Evolutionary conservation across 2,797 vertebrate species (phyloP), one percentile per base, ranked within the genome.

Genomic region (Balearica regulorum): DNA sequence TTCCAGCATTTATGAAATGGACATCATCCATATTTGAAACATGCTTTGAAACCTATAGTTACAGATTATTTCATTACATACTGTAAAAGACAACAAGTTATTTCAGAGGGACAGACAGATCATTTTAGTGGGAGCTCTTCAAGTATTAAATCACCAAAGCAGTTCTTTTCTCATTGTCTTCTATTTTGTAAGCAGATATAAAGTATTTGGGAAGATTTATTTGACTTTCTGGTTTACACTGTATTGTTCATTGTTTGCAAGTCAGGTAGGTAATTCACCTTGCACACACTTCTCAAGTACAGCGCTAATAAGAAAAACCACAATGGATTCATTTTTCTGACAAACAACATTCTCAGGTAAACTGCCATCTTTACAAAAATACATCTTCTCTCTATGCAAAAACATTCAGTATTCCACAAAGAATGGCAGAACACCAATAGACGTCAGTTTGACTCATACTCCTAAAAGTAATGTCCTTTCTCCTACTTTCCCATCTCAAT

Each of bases 231-330:
- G n/a, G 20, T 20, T 96, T 76, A 83, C 57, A 18, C 77, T 68
- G 55, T 82, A 95, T 90, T 96, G 94, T 93, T 94, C 60, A 80
- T 25, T 80, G 51, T 69, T 93, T 76, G 46, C 77, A 76, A 84
- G 51, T 69, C 87, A 90, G 72, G 62, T 6, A 79, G 78, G 80
- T 55, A 86, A 92, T 82, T 93, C 85, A 91, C 80, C 73, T 87
- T 70, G 77, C 66, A 80, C 55, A 60, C 10, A 5, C 10, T 81
- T 72, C 70, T 86, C 69, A 94, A 87, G 58, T 33, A 49, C 62
- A 72, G 48, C 6, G 21, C 41, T 94, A 94, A 55, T 90, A 79
- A 72, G 58, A 64, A 91, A 91, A 89, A 80, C 7, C 37, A 55
- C 0, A 0, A n/a, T 8, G 13, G 29, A 35, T 6, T 49, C 51